A percentile compares a stretch with the other conserved stretches of the same genome.
Conservation (phyloP, 2,888 invertebrate species). For the Podabrus alpinus region DNA sequence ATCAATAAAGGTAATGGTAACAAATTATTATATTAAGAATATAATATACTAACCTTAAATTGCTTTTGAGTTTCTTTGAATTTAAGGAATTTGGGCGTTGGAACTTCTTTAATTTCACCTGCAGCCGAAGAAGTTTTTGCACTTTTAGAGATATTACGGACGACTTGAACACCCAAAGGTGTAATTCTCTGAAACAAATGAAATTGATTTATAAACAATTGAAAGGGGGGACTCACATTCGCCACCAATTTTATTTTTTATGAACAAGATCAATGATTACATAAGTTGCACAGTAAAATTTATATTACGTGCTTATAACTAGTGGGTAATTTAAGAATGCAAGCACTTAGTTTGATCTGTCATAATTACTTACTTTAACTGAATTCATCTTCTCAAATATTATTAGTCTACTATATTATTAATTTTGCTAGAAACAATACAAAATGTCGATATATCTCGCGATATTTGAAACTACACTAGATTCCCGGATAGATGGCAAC, state of each 20-base stretch:
- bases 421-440: neutral
- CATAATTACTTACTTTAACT: neutral
- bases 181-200: neutral
- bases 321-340: neutral
- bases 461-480: neutral
- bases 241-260: neutral
- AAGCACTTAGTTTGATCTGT: neutral
- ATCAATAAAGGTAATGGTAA: neutral
- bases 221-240: neutral
- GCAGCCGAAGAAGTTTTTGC: neutral
- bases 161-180: neutral
- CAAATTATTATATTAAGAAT: neutral
- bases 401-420: neutral
- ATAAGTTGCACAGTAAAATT: neutral
- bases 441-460: neutral
- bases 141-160: neutral
- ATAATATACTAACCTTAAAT: slow-evolving; percentile 12
- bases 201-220: neutral
- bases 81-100: slow-evolving; percentile 12
- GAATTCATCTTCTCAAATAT: neutral
- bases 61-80: slow-evolving; percentile 19
- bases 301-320: neutral
- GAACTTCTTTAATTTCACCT: slow-evolving; percentile 12
- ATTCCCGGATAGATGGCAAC: neutral
- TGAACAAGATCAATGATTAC: neutral